Evolutionary conservation across 1,140 invertebrate species (phyloP).

Genomic region (Lycorma delicatula): DNA sequence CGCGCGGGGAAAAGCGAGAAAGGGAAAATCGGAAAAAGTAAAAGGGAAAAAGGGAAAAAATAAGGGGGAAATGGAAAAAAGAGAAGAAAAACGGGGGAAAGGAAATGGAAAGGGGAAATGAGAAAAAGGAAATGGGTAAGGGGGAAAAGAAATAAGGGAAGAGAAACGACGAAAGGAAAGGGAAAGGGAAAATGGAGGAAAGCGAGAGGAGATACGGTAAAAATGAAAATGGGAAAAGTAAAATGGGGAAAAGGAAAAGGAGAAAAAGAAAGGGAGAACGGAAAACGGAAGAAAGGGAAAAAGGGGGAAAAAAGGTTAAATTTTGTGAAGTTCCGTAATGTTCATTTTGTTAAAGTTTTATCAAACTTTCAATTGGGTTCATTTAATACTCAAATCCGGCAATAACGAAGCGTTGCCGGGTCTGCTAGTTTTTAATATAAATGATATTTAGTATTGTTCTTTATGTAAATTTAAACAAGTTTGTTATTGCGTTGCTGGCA

Average conservation of each 20-base stretch:
- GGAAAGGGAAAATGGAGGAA: background rate
- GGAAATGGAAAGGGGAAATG: background rate
- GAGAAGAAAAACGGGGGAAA: background rate
- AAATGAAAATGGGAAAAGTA: background rate
- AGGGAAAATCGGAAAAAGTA: background rate
- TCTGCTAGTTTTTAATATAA: no score
- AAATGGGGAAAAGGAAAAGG: background rate
- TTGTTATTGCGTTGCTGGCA: no score
- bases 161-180: background rate
- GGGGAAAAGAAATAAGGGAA: background rate
- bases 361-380: no score
- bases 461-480: no score
- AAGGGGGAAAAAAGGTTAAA: background rate
- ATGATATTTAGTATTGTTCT: no score
- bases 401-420: no score
- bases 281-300: background rate
- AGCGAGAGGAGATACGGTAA: background rate
- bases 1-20: background rate
- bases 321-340: no score
- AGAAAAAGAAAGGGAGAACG: background rate
- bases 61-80: background rate
- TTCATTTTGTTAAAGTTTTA: no score
- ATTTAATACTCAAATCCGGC: no score
- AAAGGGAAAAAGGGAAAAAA: background rate
- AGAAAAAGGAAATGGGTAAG: background rate